A percentile compares a stretch with the other conserved stretches of the same genome.
phyloP scores from a whole-genome alignment of 2,888 invertebrate genomes.

The Phorcus lineatus region DNA sequence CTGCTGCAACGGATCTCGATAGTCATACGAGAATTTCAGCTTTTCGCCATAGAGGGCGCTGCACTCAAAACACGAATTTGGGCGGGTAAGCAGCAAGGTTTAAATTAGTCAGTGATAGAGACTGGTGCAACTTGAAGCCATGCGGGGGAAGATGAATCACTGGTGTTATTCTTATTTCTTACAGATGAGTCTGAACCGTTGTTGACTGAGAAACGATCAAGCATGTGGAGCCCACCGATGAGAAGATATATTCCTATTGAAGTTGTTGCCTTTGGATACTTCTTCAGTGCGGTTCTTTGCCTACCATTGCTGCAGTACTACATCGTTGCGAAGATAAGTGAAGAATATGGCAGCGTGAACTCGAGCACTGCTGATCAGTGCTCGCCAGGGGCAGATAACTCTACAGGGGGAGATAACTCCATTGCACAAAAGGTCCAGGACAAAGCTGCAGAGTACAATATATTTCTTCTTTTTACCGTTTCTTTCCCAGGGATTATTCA shows the following conservation, averaged over 20 bases:
- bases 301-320: not conserved
- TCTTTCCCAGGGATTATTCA: conserved; percentile 33
- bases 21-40: too few species aligned
- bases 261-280: not conserved
- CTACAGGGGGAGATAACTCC: not conserved
- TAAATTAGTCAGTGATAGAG: too few species aligned
- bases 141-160: too few species aligned
- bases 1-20: too few species aligned
- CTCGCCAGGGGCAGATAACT: not conserved
- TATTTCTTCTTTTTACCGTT: conserved; percentile 28
- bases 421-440: conserved; percentile 20
- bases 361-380: conserved; percentile 2
- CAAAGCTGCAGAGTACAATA: conserved; percentile 23
- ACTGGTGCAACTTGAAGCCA: too few species aligned
- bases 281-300: not conserved
- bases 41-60: too few species aligned
- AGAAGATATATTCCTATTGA: conserved; percentile 8
- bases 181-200: too few species aligned
- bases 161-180: too few species aligned
- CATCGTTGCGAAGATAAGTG: not conserved
- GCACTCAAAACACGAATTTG: too few species aligned
- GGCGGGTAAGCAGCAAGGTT: too few species aligned
- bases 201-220: too few species aligned
- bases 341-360: not conserved
- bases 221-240: not conserved